Conservation (phyloP, 2,113 vertebrate species). For the Gasterosteus aculeatus region DNA sequence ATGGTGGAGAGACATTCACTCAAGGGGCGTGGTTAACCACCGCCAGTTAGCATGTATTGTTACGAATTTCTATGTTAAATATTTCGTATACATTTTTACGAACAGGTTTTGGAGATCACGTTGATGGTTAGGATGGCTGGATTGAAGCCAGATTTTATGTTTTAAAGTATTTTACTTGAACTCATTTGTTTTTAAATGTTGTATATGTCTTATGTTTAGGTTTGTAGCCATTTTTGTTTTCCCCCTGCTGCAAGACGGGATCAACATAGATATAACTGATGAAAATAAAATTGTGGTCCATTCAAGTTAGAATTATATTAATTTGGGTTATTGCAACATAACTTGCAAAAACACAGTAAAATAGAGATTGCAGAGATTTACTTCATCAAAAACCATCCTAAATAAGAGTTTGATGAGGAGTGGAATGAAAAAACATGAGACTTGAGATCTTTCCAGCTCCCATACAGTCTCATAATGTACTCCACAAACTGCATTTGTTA, state of each 20-base stretch:
- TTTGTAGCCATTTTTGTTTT: constrained; percentile 4
- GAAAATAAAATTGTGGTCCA: not conserved
- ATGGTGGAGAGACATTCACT: too few relatives aligned
- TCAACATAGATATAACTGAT: not conserved
- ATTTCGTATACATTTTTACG: too few relatives aligned
- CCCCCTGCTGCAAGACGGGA: constrained; percentile 8
- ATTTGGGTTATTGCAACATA: not conserved
- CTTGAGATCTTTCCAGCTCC: not conserved
- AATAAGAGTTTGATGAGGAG: constrained; percentile 4
- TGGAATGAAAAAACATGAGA: constrained; percentile 5
- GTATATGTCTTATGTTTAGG: constrained; percentile 22
- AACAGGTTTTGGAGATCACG: too few relatives aligned
- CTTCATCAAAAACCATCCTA: not conserved
- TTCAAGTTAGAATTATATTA: not conserved
- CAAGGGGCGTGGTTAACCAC: too few relatives aligned
- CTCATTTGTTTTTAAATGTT: constrained; percentile 28
- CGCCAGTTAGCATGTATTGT: too few relatives aligned
- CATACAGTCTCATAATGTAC: not conserved
- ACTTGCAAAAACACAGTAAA: not conserved
- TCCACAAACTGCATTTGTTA: constrained; percentile 10
- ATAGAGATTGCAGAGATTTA: not conserved
- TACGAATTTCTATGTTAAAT: too few relatives aligned
- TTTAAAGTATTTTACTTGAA: constrained; percentile 37
- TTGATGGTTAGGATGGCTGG: not conserved
- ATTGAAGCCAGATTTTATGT: constrained; percentile 20